A percentile compares a stretch with the other conserved stretches of the same genome.
phyloP scores from a whole-genome alignment of 1,140 invertebrate species.

The Metaphire vulgaris region DNA sequence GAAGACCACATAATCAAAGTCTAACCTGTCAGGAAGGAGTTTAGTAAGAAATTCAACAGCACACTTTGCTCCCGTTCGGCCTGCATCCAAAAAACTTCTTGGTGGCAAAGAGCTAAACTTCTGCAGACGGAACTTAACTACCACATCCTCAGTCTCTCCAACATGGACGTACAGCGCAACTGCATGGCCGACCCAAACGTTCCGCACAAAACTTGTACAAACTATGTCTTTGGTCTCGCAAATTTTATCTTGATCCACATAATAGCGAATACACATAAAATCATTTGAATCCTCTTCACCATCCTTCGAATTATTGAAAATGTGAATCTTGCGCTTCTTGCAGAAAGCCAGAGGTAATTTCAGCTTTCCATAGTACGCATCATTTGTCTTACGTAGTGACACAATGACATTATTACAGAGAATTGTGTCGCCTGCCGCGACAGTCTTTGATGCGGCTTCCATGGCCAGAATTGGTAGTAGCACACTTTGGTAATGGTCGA shows the following conservation, averaged over 20 bases:
- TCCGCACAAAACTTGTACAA: slow-evolving; percentile 33
- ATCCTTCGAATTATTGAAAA: slow-evolving; percentile 31
- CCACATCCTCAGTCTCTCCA: slow-evolving; percentile 21
- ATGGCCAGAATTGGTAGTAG: slow-evolving; percentile 41
- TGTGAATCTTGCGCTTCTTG: slow-evolving; percentile 36
- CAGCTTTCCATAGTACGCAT: slow-evolving; percentile 32
- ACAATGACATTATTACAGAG: slow-evolving; percentile 39
- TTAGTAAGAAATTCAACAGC: slow-evolving; percentile 42
- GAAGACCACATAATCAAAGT: no score
- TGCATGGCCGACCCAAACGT: slow-evolving; percentile 45
- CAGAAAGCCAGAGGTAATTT: slow-evolving; percentile 37
- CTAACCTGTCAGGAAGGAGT: slow-evolving; percentile 37
- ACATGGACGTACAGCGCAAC: slow-evolving; percentile 30
- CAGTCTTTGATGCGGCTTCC: slow-evolving; percentile 38
- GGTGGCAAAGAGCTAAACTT: slow-evolving; percentile 25
- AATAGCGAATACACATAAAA: slow-evolving; percentile 43
- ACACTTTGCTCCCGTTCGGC: slow-evolving; percentile 28
- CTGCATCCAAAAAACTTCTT: not conserved
- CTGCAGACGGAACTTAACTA: slow-evolving; percentile 35
- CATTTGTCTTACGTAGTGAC: slow-evolving; percentile 31
- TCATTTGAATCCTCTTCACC: slow-evolving; percentile 35
- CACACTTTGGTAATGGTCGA: slow-evolving; percentile 34
- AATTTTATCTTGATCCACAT: slow-evolving; percentile 30
- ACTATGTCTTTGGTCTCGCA: slow-evolving; percentile 32
- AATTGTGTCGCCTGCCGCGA: slow-evolving; percentile 33